Evolutionary conservation across 2,888 invertebrate species (phyloP), one percentile per base, ranked within the genome.

Genomic region (Drepana falcataria): DNA sequence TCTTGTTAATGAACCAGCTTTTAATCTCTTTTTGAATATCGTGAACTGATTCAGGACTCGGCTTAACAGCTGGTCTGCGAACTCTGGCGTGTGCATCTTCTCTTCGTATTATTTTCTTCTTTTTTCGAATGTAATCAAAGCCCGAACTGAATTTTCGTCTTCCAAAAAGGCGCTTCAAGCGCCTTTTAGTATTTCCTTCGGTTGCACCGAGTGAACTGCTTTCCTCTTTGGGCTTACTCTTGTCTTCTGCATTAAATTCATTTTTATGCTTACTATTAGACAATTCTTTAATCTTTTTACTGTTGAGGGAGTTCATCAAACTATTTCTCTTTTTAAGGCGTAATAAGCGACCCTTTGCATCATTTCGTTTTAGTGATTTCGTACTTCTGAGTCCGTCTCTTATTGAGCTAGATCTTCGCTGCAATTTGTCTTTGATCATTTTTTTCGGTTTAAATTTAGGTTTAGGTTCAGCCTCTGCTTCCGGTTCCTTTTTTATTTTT

Each of bases 1-100:
- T 97, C 81, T 98, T 98, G 83, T 98, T 98, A 54, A 98, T 94
- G 59, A 97, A 97, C 96, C 97, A 97, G 63, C 95, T 94, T 79
- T 96, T 96, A 59, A 97, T 95, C 84, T 97, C 97, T 68, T 94
- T 94, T 63, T 95, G 95, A 54, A 97, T 95, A 79, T 97, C 97
- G 67, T 95, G 93, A 7, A 93, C 93, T 35, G 93, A 93, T 73
- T 94, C 94, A 0, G 94, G 93, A 66, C 88, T 93, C 33, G 94
- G 92, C 66, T 89, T 90, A 1, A 85, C 79, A 34, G 90, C 84
- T 59, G 84, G 79, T 64, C 93, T 79, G 60, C 91, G 85, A 73
- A 91, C 78, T 85, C 91, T 81, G 66, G 85, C 77, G 61, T 71
- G 76, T 51, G 75, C 64, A 48, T 92, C 91, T 61, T 94, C 94